A percentile compares a stretch with the other conserved stretches of the same genome.
Conservation (phyloP, 2,888 invertebrate species). For the Drosophila melanosoma region DNA sequence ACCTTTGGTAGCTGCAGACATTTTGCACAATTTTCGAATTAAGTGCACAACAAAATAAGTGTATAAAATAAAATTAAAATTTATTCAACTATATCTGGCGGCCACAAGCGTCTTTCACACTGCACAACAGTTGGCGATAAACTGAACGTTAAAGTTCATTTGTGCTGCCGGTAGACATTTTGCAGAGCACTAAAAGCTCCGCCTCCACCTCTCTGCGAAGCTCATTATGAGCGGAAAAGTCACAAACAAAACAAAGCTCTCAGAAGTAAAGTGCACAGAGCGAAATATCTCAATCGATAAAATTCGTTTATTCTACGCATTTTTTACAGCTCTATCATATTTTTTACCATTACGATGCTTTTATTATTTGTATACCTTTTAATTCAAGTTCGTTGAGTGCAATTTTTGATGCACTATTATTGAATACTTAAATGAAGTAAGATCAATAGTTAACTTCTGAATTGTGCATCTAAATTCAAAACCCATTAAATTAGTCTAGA, state of each 20-base stretch:
- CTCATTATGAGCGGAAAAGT: slow-evolving; percentile 31
- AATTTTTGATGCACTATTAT: not conserved
- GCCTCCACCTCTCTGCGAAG: slow-evolving; percentile 23
- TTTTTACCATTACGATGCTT: not conserved
- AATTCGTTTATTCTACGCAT: not conserved
- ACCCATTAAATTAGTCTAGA: slow-evolving; percentile 27
- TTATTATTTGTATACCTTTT: not conserved
- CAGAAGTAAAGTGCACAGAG: slow-evolving; percentile 52
- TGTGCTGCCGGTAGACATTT: slow-evolving; percentile 46
- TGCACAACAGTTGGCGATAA: slow-evolving; percentile 33
- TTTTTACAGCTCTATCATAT: not conserved
- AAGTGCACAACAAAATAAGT: slow-evolving; percentile 1
- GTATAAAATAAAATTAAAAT: slow-evolving; percentile 20
- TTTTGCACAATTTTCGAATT: slow-evolving; percentile 44
- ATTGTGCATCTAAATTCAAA: not conserved
- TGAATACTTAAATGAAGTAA: not conserved
- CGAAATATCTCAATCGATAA: slow-evolving; percentile 1
- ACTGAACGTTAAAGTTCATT: slow-evolving; percentile 31
- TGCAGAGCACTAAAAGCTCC: slow-evolving; percentile 49
- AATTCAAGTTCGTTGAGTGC: not conserved
- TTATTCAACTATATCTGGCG: not conserved
- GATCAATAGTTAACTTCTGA: not conserved
- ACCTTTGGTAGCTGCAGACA: slow-evolving; percentile 83
- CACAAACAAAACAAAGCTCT: slow-evolving; percentile 23
- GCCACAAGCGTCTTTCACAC: not conserved